Evolutionary conservation across 2,113 vertebrate genomes (phyloP), one percentile per base, ranked within the genome.

Genomic region (Drymodes brunneopygia): DNA sequence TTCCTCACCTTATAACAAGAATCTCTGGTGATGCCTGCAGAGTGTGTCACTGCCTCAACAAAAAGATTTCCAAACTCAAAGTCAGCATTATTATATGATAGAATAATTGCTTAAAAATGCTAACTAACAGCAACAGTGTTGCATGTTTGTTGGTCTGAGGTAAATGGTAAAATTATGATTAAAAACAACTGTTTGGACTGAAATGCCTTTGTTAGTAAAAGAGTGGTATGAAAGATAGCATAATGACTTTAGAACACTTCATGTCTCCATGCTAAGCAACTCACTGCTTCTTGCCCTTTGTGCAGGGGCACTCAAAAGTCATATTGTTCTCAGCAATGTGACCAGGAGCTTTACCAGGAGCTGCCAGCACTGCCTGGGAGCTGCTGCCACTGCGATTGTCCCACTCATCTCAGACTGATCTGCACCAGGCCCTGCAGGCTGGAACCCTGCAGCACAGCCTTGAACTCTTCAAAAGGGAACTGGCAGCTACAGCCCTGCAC

Each of bases 351-450:
- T 69, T 7, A 48, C 42, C 45, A 51, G 66, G 53, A 62, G 35
- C n/a, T 65, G 71, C 57, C 69, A 91, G 66, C 36, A n/a, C 15
- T 0, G 4, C 51, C 71, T 29, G 27, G 57, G 21, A 88, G 36
- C 75, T 61, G 64, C 71, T 83, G 57, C 69, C 44, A 44, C 19
- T 25, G 40, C 3, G 0, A 58, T 38, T 3, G 3, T 23, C 47
- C n/a, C 61, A 33, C 53, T 75, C 3, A 0, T 40, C 24, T 64
- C 29, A 18, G 16, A 27, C 0, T 40, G n/a, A 48, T 75, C 31
- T 10, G 25, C 45, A 67, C 66, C 64, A 72, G 12, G 35, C 35
- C 64, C 65, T 48, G n/a, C 22, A 84, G 72, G 57, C 54, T 47
- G 75, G 33, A 67, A 33, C 12, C 38, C 14, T 2, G 2, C 14